Base-by-base conservation (phyloP, 1,140 invertebrate genomes). In the Ditylenchus dipsaci region DNA sequence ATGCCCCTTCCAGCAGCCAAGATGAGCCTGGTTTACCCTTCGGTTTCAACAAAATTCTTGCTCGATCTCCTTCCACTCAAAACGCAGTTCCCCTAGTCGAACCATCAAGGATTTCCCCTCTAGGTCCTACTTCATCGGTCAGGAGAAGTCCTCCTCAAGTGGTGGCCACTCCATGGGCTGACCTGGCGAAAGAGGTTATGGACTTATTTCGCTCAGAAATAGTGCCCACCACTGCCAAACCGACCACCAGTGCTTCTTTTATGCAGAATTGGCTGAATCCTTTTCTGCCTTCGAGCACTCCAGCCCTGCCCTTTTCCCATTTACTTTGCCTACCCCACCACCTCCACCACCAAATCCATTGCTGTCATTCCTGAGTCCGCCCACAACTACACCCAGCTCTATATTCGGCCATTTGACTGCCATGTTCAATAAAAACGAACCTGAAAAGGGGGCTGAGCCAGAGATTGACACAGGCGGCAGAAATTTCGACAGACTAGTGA, bases 401-500 rank as follows among this genome's bases (percentile, higher is more conserved):
- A 3, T 68, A 17, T 33, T 72, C 33, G 19, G 43, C 27, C 66
- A 42, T 17, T 57, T 71, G 42, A 57, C 27, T 19, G 21, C 66
- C 7, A 17, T 68, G 15, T 68, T 68, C 45, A 56, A 70, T 8
- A 45, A 59, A 29, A 33, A 64, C 9, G 27, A 43, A 9, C 66
- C 65, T 13, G 38, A 13, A n/a, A 26, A 8, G 15, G 9, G 38
- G 38, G 33, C 33, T 38, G 33, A 38, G 33, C 65, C 26, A 19
- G 67, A 73, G 47, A 60, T 76, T 53, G 74, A 76, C 61, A 76
- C 74, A 3, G 73, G 73, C 0, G 33, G 33, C 33, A 27, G 45
- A 26, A 74, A 65, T 11, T 71, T 78, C 29, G 75, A 76, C 59
- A 72, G 75, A 0, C 49, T 76, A 15, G 71, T 76, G 5, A 49